Base-by-base conservation (phyloP, 64 coral and sea anemone species). In the Montipora capricornis region DNA sequence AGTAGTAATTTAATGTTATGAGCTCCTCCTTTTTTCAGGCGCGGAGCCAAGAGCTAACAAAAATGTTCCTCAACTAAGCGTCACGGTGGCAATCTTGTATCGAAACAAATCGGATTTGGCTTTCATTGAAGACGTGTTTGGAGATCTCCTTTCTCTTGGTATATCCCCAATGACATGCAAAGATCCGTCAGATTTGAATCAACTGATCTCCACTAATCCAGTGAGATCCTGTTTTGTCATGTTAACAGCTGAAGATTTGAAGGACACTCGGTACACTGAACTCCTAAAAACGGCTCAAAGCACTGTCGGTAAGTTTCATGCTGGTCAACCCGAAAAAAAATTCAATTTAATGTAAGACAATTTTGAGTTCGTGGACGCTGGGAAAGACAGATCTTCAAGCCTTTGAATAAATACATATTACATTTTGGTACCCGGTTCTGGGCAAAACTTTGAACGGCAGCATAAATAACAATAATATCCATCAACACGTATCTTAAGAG, bases 151-250 rank as follows among this genome's bases (percentile, higher is more conserved):
- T 26, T 50, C 9, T 5, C 5, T 6, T 10, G 16, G 1, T 47
- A 6, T 67, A 49, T 20, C 0, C 48, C 45, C 67, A 48, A 2
- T 24, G 6, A 3, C 6, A 20, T 0, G 4, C 45, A 20, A 8
- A 2, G 76, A 49, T 47, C 62, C 62, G 15, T 17, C 4, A 8
- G 3, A 0, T 50, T 49, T 78, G 4, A 49, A 20, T 1, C 2
- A 5, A 49, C 3, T 51, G 5, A 44, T 86, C 64, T 5, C 4
- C 62, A 5, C 5, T 6, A 17, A 48, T 17, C 1, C 62, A 50
- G 19, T 71, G 5, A 26, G 47, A 71, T 71, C 82, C 44, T 86
- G 82, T 73, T 22, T 73, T 22, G 13, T 86, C 68, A 47, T 86
- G n/a, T 47, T 86, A 2, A 45, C 67, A 11, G 62, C 82, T 14